These are phyloP conservation scores for Lampris incognitus DNA, from an alignment of 2,113 vertebrate genomes.

Conservation along the genomic window DNA sequence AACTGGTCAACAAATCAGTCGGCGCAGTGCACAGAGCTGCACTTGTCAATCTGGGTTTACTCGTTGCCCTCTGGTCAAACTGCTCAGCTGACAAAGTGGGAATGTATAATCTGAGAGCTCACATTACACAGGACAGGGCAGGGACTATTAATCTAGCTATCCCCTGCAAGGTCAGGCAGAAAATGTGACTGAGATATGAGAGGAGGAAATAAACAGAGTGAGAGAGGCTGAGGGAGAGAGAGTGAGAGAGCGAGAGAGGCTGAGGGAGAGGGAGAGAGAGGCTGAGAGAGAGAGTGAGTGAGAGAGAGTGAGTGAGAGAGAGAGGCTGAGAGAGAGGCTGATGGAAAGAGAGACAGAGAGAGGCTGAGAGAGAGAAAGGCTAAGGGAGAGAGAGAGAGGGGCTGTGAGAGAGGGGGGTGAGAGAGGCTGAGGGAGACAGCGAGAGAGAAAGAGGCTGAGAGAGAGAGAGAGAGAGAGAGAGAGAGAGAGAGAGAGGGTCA, in stretches of 20 bases:
- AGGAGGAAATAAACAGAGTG: constrained; percentile 23
- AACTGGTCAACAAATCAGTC: constrained; percentile 39
- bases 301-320: not conserved
- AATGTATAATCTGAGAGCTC: constrained; percentile 71
- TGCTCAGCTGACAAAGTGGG: constrained; percentile 55
- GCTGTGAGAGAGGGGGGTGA: not conserved
- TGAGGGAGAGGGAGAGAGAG: not conserved
- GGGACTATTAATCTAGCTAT: constrained; percentile 28
- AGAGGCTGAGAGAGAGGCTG: not conserved
- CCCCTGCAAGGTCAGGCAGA: constrained; percentile 39
- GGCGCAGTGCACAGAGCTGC: constrained; percentile 43
- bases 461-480: constrained; percentile 3
- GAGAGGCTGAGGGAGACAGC: not conserved
- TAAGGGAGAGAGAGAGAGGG: constrained; percentile 22
- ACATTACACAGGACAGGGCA: constrained; percentile 58
- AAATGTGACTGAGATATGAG: not conserved
- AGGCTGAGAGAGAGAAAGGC: not conserved
- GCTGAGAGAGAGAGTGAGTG: not conserved
- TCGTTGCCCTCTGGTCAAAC: constrained; percentile 63
- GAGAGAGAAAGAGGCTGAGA: not conserved
- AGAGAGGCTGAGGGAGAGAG: constrained; percentile 1
- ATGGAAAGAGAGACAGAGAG: not conserved
- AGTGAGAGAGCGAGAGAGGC: not conserved
- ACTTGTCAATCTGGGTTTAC: constrained; percentile 47
- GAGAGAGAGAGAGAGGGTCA: constrained; percentile 17